Evolutionary conservation across 1,140 invertebrate genomes (phyloP), one percentile per base, ranked within the genome.

Genomic region (Trichonephila clavata): DNA sequence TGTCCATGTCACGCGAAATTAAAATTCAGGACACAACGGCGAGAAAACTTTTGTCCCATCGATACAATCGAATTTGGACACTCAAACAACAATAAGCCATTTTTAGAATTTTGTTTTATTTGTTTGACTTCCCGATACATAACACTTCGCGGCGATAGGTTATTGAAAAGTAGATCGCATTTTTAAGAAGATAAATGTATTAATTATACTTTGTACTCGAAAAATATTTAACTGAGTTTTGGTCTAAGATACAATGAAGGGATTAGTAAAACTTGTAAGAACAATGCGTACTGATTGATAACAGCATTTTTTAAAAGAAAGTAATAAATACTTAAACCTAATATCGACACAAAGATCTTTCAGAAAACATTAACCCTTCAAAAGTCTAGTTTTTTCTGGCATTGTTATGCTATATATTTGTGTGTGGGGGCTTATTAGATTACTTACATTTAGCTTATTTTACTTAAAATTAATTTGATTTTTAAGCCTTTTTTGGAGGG

Each of bases 1-100:
- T 50, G 21, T 59, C n/a, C 50, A 39, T 24, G 43, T 83, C 81
- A 83, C 81, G 81, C 50, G 43, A 83, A 21, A 50, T 59, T 83
- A 27, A 57, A n/a, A 83, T 83, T 59, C 81, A n/a, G 81, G 43
- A n/a, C 81, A 83, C 81, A n/a, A 5, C 32, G 27, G 14, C 16
- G 18, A 77, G 32, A 77, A 77, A 39, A 77, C 71, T 57, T 21
- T 57, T 59, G 21, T 50, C n/a, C 10, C 21, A 57, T 59, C 43
- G 50, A 83, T 83, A 57, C 21, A 24, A 57, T 83, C 81, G 50
- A 59, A 83, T 57, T 43, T 2, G 32, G 32, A 77, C 71, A 77
- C 16, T 39, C 18, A 32, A 10, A 77, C 27, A 77, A 77, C 71
- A 77, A 77, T 77, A 77, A 32, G 24, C 27, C 71, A 32, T 77